phyloP scores from a whole-genome alignment of 1,140 invertebrate species.

The Ganaspis sp. region DNA sequence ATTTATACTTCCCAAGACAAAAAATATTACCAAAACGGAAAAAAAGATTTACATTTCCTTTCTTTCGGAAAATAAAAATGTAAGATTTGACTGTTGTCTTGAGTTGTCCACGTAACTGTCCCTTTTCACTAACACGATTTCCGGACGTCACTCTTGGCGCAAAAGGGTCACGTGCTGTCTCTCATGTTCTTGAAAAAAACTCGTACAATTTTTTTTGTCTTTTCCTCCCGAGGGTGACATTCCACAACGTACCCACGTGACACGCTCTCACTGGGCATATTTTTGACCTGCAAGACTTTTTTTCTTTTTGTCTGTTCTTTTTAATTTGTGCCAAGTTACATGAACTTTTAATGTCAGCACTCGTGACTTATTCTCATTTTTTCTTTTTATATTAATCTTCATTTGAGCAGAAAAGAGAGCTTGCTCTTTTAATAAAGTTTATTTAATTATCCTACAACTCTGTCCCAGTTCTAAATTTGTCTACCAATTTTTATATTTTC shows the following conservation, averaged over 20 bases:
- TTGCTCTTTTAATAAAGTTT: not conserved
- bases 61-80: too few relatives aligned
- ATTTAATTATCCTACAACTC: not conserved
- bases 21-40: too few relatives aligned
- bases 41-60: too few relatives aligned
- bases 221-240: conserved; percentile 21
- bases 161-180: conserved; percentile 13
- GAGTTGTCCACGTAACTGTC: not conserved
- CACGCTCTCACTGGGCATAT: not conserved
- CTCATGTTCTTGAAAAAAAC: conserved; percentile 5
- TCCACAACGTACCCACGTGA: conserved; percentile 6
- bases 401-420: not conserved
- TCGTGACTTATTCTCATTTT: not conserved
- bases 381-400: conserved; percentile 1
- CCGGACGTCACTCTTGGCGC: not conserved
- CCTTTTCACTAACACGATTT: not conserved
- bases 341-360: conserved; percentile 6
- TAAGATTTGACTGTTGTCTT: not conserved
- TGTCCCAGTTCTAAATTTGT: not conserved
- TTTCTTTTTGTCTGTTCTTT: not conserved
- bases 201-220: conserved; percentile 5
- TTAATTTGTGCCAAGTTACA: not conserved
- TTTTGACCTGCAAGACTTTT: conserved; percentile 8
- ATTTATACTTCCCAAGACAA: too few relatives aligned
- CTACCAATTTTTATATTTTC: too few relatives aligned